These are phyloP conservation scores for Hystrix cristata DNA, from an alignment of 2,113 vertebrate genomes.

Conservation along the genomic window DNA sequence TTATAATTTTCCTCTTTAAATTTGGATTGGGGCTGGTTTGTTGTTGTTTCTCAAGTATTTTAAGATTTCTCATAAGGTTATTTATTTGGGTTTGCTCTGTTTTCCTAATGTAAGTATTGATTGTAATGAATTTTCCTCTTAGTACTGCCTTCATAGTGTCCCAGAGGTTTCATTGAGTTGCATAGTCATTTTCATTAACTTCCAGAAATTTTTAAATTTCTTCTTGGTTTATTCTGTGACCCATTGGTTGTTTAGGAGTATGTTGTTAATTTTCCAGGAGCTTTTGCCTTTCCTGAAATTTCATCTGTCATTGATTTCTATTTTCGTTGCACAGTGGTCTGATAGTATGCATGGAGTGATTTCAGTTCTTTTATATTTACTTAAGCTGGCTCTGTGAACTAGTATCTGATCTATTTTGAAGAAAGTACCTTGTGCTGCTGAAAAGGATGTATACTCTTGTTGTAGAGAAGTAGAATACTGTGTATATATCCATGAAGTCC, in stretches of 20 bases:
- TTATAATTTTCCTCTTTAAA: not conserved
- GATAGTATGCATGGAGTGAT: no score
- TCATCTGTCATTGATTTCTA: no score
- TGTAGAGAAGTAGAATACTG: not conserved
- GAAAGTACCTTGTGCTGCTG: not conserved
- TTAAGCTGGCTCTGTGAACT: no score
- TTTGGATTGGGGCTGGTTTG: not conserved
- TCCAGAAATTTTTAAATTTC: no score
- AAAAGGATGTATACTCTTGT: not conserved
- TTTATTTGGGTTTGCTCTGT: not conserved
- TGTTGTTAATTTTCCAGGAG: no score
- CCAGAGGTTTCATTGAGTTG: not conserved
- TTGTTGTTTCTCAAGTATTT: not conserved
- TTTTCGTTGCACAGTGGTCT: no score
- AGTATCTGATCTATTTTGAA: no score
- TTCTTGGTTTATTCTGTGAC: no score
- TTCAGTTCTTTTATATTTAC: no score
- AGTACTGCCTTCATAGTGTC: not conserved
- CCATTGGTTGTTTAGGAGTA: no score
- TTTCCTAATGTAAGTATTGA: not conserved
- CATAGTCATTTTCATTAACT: no score
- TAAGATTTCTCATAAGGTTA: not conserved
- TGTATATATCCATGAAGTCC: not conserved
- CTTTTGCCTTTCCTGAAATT: no score
- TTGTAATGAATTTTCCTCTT: not conserved